Conservation (phyloP, 1,140 invertebrate species). For the Halesus radiatus region DNA sequence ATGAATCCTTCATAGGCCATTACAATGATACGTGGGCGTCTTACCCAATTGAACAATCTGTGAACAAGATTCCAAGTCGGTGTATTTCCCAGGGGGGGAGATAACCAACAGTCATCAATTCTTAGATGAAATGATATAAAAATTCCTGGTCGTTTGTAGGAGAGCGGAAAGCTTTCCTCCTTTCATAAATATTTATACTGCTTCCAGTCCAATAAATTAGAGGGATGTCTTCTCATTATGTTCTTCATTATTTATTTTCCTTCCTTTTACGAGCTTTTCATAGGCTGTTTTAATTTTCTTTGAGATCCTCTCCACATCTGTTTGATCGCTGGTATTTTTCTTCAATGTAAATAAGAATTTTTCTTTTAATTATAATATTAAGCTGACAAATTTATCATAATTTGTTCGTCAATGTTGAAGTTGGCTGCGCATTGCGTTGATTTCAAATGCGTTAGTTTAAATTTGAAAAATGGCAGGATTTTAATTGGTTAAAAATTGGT, state of each 20-base stretch:
- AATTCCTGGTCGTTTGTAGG: not conserved
- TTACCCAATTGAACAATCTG: conserved; percentile 24
- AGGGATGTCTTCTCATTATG: conserved; percentile 6
- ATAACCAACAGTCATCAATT: conserved; percentile 33
- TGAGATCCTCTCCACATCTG: not conserved
- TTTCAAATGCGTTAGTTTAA: too few species aligned
- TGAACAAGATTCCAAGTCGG: conserved; percentile 23
- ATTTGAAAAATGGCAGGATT: too few species aligned
- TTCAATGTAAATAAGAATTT: too few species aligned
- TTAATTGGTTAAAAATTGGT: too few species aligned
- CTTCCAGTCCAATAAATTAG: conserved; percentile 36
- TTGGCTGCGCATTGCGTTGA: too few species aligned
- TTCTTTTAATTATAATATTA: too few species aligned
- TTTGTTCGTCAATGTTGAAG: too few species aligned
- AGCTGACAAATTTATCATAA: too few species aligned
- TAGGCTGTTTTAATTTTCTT: too few species aligned
- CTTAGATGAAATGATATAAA: conserved; percentile 24
- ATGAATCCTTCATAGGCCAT: conserved; percentile 17
- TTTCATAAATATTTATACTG: conserved; percentile 25
- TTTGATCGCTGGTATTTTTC: not conserved
- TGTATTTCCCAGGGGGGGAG: conserved; percentile 17
- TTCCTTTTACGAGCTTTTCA: conserved; percentile 28
- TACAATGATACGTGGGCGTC: conserved; percentile 31
- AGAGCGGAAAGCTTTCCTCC: not conserved
- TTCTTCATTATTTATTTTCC: conserved; percentile 3